Percentiles rank a stretch among this genome's conserved stretches.
phyloP scores from a whole-genome alignment of 2,888 invertebrate genomes.

The Tolmerus cingulatus region DNA sequence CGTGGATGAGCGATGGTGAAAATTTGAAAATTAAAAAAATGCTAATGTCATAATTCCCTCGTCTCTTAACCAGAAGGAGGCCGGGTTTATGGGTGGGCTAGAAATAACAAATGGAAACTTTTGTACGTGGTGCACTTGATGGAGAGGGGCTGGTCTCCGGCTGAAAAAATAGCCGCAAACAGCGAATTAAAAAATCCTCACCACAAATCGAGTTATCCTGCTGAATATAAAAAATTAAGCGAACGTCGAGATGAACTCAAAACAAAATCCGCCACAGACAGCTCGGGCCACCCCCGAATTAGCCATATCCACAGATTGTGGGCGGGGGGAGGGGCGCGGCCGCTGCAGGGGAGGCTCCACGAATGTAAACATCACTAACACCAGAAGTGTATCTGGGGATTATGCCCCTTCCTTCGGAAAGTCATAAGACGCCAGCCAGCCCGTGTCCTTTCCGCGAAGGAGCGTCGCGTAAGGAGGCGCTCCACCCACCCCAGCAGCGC shows the following conservation, averaged over 20 bases:
- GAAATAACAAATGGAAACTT: conserved; percentile 3
- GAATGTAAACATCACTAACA: conserved; percentile 21
- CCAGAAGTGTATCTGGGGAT: neutral
- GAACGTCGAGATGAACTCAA: conserved; percentile 5
- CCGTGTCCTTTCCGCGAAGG: neutral
- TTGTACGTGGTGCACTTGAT: neutral
- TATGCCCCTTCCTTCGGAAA: neutral
- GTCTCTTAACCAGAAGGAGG: neutral
- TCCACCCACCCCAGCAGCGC: neutral
- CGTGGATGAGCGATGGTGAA: neutral
- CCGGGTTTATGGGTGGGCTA: neutral
- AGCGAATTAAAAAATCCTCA: conserved; percentile 47
- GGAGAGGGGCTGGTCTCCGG: neutral
- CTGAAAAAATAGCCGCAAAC: conserved; percentile 13
- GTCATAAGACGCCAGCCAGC: neutral
- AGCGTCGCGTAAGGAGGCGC: neutral
- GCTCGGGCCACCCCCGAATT: neutral
- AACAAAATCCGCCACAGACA: neutral
- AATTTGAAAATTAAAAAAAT: conserved; percentile 35
- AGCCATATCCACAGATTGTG: neutral
- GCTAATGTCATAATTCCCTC: conserved; percentile 34
- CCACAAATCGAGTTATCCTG: conserved; percentile 45
- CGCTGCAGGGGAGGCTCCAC: neutral
- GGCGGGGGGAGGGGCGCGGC: neutral
- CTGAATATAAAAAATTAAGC: conserved; percentile 45